phyloP scores from a whole-genome alignment of 2,888 invertebrate species.

The Sinopyrophorus schimmeli region DNA sequence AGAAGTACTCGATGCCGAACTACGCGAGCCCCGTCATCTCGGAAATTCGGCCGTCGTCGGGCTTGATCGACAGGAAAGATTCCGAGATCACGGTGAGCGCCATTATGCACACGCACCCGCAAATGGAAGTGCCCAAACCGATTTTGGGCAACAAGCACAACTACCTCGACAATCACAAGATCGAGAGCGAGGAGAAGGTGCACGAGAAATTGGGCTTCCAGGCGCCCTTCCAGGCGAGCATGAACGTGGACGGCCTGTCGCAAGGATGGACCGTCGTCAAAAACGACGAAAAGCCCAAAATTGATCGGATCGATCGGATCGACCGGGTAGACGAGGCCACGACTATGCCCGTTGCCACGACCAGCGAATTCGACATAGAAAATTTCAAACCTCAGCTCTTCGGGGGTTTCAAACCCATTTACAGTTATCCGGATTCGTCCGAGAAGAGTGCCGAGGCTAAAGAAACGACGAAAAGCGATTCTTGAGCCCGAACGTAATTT shows the following conservation, averaged over 20 bases:
- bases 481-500: no score
- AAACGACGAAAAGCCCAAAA: slow-evolving; percentile 42
- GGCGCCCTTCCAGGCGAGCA: slow-evolving; percentile 71
- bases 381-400: slow-evolving; percentile 70
- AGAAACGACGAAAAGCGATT: no score
- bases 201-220: slow-evolving; percentile 64
- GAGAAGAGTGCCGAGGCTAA: no score
- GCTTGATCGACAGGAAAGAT: slow-evolving; percentile 35
- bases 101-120: slow-evolving; percentile 53
- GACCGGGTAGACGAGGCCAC: slow-evolving; percentile 43
- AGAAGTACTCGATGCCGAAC: slow-evolving; percentile 56
- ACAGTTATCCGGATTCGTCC: slow-evolving; percentile 54
- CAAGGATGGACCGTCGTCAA: slow-evolving; percentile 67
- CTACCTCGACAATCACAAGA: slow-evolving; percentile 27
- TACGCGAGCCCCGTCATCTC: slow-evolving; percentile 57
- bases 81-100: slow-evolving; percentile 54
- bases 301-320: slow-evolving; percentile 36
- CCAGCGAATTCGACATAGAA: slow-evolving; percentile 64
- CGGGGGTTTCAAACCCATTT: slow-evolving; percentile 72
- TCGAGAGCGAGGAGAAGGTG: slow-evolving; percentile 37
- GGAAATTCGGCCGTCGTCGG: slow-evolving; percentile 52
- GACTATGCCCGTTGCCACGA: slow-evolving; percentile 48
- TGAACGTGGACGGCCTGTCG: slow-evolving; percentile 61
- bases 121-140: slow-evolving; percentile 22
- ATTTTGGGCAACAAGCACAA: neutral